These are phyloP conservation scores for Geophilus truncorum DNA, from an alignment of 2,888 invertebrate genomes.

Conservation along the genomic window DNA sequence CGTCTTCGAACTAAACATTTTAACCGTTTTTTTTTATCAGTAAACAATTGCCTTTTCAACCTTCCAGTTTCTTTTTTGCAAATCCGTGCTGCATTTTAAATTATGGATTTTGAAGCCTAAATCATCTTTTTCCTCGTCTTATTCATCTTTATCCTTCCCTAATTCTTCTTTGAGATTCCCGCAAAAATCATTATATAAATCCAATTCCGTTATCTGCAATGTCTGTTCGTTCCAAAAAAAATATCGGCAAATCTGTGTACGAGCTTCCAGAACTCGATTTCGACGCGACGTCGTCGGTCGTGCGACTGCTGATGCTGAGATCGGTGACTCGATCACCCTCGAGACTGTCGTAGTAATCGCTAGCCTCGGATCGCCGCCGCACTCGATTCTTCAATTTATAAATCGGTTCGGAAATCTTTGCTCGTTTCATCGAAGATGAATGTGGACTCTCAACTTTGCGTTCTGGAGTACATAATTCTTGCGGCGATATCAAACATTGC, in stretches of 20 bases:
- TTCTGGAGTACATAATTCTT: too few relatives aligned
- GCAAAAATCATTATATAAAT: background rate
- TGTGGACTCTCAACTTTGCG: background rate
- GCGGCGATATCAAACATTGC: too few relatives aligned
- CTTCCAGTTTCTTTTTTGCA: background rate
- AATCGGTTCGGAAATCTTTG: background rate
- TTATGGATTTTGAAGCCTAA: too few relatives aligned
- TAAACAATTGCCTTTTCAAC: background rate
- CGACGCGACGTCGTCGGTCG: background rate
- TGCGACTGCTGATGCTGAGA: background rate
- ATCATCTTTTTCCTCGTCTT: background rate
- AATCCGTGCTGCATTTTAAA: background rate
- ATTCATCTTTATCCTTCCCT: background rate
- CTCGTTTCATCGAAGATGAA: background rate
- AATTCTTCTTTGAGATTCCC: background rate
- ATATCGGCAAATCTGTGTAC: background rate
- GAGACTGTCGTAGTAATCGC: background rate
- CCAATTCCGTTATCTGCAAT: background rate
- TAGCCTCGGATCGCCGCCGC: background rate
- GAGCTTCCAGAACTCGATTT: background rate
- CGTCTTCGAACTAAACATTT: background rate
- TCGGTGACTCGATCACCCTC: background rate
- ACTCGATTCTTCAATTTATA: background rate
- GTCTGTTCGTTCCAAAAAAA: background rate
- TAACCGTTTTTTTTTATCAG: background rate